These are phyloP conservation scores for Misgurnus anguillicaudatus DNA, from an alignment of 2,113 vertebrate genomes.

Conservation along the genomic window DNA sequence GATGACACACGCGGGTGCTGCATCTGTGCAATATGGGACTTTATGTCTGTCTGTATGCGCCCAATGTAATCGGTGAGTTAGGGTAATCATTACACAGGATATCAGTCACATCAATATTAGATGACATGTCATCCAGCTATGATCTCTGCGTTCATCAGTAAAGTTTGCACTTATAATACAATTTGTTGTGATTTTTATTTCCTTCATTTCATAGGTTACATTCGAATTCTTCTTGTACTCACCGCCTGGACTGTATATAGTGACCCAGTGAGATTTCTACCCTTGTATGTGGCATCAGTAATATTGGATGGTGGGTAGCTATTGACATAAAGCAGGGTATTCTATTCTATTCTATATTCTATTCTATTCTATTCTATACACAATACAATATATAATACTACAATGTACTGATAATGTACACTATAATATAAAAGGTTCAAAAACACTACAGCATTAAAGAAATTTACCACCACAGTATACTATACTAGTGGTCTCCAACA, in stretches of 20 bases:
- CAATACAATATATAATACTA: too few species aligned
- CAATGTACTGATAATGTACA: too few species aligned
- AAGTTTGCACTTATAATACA: not conserved
- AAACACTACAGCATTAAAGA: too few species aligned
- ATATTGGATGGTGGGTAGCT: conserved; percentile 69
- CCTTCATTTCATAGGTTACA: conserved; percentile 63
- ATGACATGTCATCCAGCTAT: too few species aligned
- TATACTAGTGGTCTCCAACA: too few species aligned
- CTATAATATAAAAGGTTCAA: too few species aligned
- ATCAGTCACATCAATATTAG: too few species aligned
- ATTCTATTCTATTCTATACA: too few species aligned
- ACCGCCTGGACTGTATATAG: conserved; percentile 54
- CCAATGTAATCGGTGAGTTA: conserved; percentile 45
- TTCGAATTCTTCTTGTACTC: conserved; percentile 61
- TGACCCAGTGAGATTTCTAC: conserved; percentile 56
- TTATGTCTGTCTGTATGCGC: conserved; percentile 25
- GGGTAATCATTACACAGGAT: not conserved
- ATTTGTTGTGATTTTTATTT: not conserved
- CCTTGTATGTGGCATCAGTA: conserved; percentile 53
- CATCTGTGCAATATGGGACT: conserved; percentile 19
- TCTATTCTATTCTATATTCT: not conserved
- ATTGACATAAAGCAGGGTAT: not conserved
- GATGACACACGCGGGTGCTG: not conserved
- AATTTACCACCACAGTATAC: too few species aligned
- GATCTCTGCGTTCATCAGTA: not conserved